Evolutionary conservation across 2,113 vertebrate genomes (phyloP).

Genomic region (Pseudolaguvia tuberculata): DNA sequence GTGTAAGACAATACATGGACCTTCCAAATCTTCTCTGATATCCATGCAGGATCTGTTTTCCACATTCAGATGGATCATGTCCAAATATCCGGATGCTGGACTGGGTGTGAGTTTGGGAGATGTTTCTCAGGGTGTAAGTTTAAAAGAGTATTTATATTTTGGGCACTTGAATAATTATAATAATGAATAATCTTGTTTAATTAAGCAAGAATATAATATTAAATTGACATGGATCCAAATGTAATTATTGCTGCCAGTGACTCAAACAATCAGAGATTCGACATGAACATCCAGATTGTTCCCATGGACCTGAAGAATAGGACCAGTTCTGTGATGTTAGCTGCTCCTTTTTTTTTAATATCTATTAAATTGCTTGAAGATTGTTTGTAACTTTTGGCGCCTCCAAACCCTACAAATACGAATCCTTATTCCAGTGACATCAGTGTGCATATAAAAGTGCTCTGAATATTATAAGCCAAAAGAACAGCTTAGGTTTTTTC

Average conservation of each 20-base stretch:
- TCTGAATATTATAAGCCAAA: no score
- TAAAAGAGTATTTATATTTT: not conserved
- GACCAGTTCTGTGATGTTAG: not conserved
- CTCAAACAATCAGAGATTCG: no score
- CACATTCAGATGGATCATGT: not conserved
- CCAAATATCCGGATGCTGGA: not conserved
- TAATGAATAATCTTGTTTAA: not conserved
- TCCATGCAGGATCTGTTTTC: not conserved
- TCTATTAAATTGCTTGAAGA: no score
- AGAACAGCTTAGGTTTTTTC: no score
- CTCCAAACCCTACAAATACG: no score
- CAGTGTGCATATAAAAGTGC: no score
- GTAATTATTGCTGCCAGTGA: not conserved
- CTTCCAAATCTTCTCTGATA: conserved; percentile 4
- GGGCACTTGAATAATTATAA: not conserved
- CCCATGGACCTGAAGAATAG: not conserved
- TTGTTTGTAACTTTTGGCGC: no score
- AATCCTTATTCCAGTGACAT: no score
- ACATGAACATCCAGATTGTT: not conserved
- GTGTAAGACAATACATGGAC: not conserved
- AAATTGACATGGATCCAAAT: not conserved
- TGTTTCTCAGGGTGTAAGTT: not conserved
- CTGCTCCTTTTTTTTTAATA: not conserved
- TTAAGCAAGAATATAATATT: not conserved
- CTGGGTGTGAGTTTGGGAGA: not conserved